These are phyloP conservation scores for Chauna torquata DNA, from an alignment of 2,113 vertebrate genomes.

Conservation along the genomic window DNA sequence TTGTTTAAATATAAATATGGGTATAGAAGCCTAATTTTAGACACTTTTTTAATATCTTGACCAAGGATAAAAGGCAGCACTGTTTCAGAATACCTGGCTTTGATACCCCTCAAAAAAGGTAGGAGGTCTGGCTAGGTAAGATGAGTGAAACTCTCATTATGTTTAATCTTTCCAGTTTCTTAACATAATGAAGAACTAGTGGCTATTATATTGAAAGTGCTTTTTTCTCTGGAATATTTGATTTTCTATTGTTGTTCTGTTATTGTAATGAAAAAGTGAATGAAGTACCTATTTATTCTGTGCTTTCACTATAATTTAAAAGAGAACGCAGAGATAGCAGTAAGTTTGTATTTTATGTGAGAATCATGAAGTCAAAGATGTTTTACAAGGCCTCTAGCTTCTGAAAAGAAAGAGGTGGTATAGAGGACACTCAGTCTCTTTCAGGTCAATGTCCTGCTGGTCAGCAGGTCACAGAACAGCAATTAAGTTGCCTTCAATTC, in stretches of 20 bases:
- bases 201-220: slow-evolving; percentile 40
- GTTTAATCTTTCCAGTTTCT: slow-evolving; percentile 62
- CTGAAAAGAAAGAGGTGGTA: slow-evolving; percentile 52
- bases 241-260: slow-evolving; percentile 61
- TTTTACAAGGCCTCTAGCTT: slow-evolving; percentile 43
- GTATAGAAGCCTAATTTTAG: slow-evolving; percentile 47
- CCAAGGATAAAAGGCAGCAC: slow-evolving; percentile 45
- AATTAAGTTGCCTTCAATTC: slow-evolving; percentile 58
- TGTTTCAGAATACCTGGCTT: slow-evolving; percentile 55
- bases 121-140: slow-evolving; percentile 59
- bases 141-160: slow-evolving; percentile 48
- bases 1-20: slow-evolving; percentile 61
- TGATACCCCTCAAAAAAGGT: slow-evolving; percentile 57
- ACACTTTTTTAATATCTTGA: slow-evolving; percentile 33
- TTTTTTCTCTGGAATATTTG: slow-evolving; percentile 41
- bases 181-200: slow-evolving; percentile 57
- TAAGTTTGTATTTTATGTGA: slow-evolving; percentile 55
- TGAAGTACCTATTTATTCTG: slow-evolving; percentile 55
- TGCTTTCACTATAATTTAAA: slow-evolving; percentile 63
- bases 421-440: slow-evolving; percentile 34
- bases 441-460: slow-evolving; percentile 68
- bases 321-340: slow-evolving; percentile 45
- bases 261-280: slow-evolving; percentile 45
- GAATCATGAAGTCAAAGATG: slow-evolving; percentile 58
- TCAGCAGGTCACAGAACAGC: slow-evolving; percentile 59